Conservation (phyloP, 2,888 invertebrate species). For the Slavum lentiscoides region DNA sequence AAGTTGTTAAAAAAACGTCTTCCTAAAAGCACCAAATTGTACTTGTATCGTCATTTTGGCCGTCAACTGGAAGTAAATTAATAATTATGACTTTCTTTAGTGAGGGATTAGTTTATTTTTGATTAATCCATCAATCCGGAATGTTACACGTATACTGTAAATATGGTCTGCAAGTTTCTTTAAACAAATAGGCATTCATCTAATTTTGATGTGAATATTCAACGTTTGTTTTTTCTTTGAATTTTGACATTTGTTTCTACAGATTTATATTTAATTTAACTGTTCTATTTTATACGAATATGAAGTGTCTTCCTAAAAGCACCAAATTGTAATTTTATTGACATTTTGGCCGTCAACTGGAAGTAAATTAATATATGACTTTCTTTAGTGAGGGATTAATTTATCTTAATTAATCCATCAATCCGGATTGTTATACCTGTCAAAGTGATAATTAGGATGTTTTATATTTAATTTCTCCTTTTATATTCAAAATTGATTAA, state of each 20-base stretch:
- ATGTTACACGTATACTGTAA: too few relatives aligned
- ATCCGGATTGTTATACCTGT: constrained; percentile 22
- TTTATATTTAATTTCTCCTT: too few relatives aligned
- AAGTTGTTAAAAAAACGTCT: not conserved
- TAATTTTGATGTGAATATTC: too few relatives aligned
- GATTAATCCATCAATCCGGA: constrained; percentile 39
- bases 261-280: not conserved
- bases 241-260: too few relatives aligned
- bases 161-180: too few relatives aligned
- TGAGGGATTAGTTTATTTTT: constrained; percentile 19
- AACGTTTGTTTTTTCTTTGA: too few relatives aligned
- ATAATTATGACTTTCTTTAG: constrained; percentile 37
- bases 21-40: constrained; percentile 51
- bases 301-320: constrained; percentile 41
- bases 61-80: constrained; percentile 49
- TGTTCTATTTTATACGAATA: not conserved
- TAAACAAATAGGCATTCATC: too few relatives aligned
- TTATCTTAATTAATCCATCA: constrained; percentile 12
- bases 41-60: constrained; percentile 30
- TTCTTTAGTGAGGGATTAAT: constrained; percentile 36
- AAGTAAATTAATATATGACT: constrained; percentile 36
- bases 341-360: constrained; percentile 43
- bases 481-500: too few relatives aligned
- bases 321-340: constrained; percentile 32
- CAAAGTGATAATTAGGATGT: not conserved